Evolutionary conservation across 1,140 invertebrate genomes (phyloP), one percentile per base, ranked within the genome.

Genomic region (Conus ventricosus): DNA sequence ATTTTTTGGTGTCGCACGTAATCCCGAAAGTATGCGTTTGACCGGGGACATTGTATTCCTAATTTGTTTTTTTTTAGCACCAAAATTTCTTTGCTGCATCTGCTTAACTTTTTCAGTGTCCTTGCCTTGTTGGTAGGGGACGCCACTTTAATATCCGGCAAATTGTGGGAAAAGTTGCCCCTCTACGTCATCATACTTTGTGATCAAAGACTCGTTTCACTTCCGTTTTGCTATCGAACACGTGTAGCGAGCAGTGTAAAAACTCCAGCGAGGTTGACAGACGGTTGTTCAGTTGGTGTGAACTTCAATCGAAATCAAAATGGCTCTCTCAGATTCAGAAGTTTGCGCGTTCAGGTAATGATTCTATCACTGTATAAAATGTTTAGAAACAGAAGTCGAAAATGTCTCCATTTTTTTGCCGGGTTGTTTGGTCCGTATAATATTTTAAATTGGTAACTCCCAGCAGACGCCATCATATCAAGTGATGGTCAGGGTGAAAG

Each of bases 281-380:
- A 20, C n/a, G 25, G 54, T 87, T 63, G 67, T 25, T 83, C 80
- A 84, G 54, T 71, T 82, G n/a, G 75, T 27, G 27, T 76, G 13
- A 39, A 88, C 87, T 17, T 60, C 20, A 5, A 67, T 27, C 78
- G 75, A 51, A 39, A 63, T 78, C 83, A 94, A 91, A 89, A 99
- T 99, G 99, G 98, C 98, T 96, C 96, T 99, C 93, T 99, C 98
- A 97, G 98, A 99, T 96, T 97, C 98, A 94, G 99, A 99, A 96
- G 99, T n/a, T 99, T 94, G 98, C 99, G 95, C 99, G 99, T n/a
- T 96, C 99, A 99, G 97, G 98, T 98, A 96, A 96, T 94, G 8
- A 60, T n/a, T 57, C 71, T 71, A 3, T n/a, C 27, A 23, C 13
- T 27, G 20, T 89, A 39, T 51, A 15, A 7, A 55, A 85, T 53